Conservation (phyloP, 2,113 vertebrate species). For the Gyps fulvus region DNA sequence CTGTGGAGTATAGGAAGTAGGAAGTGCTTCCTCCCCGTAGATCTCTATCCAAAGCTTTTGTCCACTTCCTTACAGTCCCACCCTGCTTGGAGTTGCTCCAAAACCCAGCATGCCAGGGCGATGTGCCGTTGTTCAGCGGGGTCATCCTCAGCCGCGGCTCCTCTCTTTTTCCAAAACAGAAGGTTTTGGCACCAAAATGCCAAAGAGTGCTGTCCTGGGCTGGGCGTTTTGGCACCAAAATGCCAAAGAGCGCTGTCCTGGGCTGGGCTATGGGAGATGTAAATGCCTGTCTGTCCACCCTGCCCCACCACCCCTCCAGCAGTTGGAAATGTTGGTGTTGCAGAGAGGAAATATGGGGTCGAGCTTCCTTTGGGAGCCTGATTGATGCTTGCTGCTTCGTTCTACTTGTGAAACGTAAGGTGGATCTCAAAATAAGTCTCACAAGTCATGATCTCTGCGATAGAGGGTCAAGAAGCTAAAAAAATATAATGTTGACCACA, state of each 20-base stretch:
- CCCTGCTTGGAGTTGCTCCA: conserved; percentile 19
- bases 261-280: background rate
- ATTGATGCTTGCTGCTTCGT: background rate
- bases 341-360: background rate
- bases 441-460: background rate
- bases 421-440: background rate
- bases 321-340: background rate
- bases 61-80: conserved; percentile 29
- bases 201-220: background rate
- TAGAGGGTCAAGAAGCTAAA: background rate
- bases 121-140: background rate
- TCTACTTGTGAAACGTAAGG: background rate
- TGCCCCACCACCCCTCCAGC: background rate
- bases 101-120: background rate
- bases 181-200: background rate
- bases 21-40: conserved; percentile 38
- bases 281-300: background rate
- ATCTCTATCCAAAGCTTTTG: conserved; percentile 52
- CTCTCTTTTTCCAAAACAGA: background rate
- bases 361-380: background rate
- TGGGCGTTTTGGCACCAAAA: background rate
- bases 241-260: background rate
- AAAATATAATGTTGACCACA: background rate
- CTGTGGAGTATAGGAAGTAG: conserved; percentile 33
- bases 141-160: background rate